phyloP scores from a whole-genome alignment of 2,113 vertebrate species.

The Odobenus rosmarus region DNA sequence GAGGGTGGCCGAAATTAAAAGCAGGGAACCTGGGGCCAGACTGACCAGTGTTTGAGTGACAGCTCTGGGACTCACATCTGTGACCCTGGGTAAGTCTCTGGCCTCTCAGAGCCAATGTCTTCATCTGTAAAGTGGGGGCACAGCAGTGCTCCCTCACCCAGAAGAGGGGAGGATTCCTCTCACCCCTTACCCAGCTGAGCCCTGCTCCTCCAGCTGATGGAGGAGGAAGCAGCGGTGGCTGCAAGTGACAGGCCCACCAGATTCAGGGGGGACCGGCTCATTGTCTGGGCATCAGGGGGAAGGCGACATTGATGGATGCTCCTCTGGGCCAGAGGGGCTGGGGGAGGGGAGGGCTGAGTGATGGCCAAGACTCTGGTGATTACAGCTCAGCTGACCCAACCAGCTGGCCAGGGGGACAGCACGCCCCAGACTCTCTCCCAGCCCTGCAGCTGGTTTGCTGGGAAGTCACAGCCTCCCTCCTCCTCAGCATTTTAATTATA shows the following conservation, averaged over 20 bases:
- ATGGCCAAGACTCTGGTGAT: background rate
- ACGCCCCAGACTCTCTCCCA: background rate
- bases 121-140: background rate
- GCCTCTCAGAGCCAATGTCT: background rate
- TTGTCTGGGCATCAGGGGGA: background rate
- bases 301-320: slow-evolving; percentile 40
- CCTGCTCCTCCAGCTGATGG: too few species aligned
- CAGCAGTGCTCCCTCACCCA: background rate
- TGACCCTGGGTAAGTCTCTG: background rate
- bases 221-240: background rate
- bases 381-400: slow-evolving; percentile 1
- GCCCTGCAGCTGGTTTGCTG: background rate
- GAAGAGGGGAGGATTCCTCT: background rate
- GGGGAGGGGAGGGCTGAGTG: background rate
- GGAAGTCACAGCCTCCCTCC: background rate
- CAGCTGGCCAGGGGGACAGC: background rate
- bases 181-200: accelerated
- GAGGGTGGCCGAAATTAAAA: background rate
- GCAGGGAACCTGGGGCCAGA: background rate
- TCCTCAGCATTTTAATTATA: background rate
- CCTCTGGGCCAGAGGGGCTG: background rate
- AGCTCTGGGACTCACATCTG: background rate
- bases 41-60: background rate
- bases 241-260: background rate
- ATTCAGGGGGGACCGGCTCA: background rate